These are phyloP conservation scores for Natrix natrix DNA, from an alignment of 2,797 vertebrate species.

Conservation along the genomic window DNA sequence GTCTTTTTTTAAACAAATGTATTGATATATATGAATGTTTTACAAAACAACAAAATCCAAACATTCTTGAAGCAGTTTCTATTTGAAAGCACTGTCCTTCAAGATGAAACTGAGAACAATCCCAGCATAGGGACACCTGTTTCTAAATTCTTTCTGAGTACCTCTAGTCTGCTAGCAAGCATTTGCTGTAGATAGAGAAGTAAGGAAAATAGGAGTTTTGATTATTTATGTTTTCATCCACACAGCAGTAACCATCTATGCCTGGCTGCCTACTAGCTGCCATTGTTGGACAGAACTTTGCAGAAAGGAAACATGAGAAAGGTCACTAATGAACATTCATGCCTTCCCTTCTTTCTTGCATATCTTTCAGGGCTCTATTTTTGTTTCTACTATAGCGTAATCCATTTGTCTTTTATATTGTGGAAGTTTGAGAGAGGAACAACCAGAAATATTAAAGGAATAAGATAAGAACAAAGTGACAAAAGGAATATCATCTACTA, in stretches of 20 bases:
- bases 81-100: too few relatives aligned
- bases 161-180: background rate
- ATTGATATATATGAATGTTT: background rate
- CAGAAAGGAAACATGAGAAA: background rate
- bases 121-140: too few relatives aligned
- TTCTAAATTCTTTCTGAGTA: background rate
- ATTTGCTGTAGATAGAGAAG: background rate
- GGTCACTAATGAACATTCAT: background rate
- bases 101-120: too few relatives aligned
- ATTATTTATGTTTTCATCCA: background rate
- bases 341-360: background rate
- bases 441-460: background rate
- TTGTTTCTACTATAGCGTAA: background rate
- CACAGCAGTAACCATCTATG: background rate
- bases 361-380: background rate
- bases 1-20: too few relatives aligned
- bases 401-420: background rate
- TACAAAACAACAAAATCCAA: background rate
- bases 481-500: background rate
- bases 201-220: background rate
- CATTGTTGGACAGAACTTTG: background rate
- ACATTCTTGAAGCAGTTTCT: background rate
- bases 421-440: background rate
- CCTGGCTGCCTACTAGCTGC: background rate
- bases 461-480: background rate